Percentiles rank a stretch among this genome's conserved stretches.
These are phyloP conservation scores for Gambusia holbrooki DNA, from an alignment of 2,113 vertebrate genomes.

Conservation along the genomic window DNA sequence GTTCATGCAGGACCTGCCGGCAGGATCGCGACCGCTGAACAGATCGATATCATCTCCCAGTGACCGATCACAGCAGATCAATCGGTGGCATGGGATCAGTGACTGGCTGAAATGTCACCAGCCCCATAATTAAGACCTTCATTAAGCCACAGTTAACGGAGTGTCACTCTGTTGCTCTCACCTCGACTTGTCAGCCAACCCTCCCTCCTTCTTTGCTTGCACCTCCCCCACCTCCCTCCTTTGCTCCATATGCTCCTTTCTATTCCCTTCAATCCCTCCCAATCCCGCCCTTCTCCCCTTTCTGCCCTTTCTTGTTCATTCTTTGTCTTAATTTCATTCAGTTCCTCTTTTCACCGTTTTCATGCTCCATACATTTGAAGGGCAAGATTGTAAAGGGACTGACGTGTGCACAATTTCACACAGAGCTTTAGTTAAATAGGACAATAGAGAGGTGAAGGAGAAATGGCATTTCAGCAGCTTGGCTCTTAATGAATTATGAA, in stretches of 20 bases:
- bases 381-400: slow-evolving; percentile 10
- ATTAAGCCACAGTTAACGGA: slow-evolving; percentile 77
- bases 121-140: slow-evolving; percentile 83
- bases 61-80: slow-evolving; percentile 77
- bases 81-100: slow-evolving; percentile 69
- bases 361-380: slow-evolving; percentile 50
- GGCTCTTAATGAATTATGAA: slow-evolving; percentile 60
- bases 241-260: slow-evolving; percentile 40
- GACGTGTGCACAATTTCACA: slow-evolving; percentile 34
- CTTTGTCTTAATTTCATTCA: slow-evolving; percentile 30
- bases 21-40: neutral
- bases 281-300: slow-evolving; percentile 37
- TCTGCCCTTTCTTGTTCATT: slow-evolving; percentile 3
- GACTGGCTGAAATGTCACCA: slow-evolving; percentile 78
- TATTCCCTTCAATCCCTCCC: slow-evolving; percentile 25
- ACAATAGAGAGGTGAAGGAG: neutral
- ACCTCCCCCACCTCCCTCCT: slow-evolving; percentile 30
- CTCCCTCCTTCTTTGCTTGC: slow-evolving; percentile 9
- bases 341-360: slow-evolving; percentile 5
- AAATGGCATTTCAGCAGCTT: slow-evolving; percentile 36
- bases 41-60: slow-evolving; percentile 69
- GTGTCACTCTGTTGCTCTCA: slow-evolving; percentile 60
- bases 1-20: slow-evolving; percentile 46
- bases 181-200: slow-evolving; percentile 39
- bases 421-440: slow-evolving; percentile 33